Evolutionary conservation across 2,888 invertebrate genomes (phyloP), one percentile per base, ranked within the genome.

Genomic region (Dioctria linearis): DNA sequence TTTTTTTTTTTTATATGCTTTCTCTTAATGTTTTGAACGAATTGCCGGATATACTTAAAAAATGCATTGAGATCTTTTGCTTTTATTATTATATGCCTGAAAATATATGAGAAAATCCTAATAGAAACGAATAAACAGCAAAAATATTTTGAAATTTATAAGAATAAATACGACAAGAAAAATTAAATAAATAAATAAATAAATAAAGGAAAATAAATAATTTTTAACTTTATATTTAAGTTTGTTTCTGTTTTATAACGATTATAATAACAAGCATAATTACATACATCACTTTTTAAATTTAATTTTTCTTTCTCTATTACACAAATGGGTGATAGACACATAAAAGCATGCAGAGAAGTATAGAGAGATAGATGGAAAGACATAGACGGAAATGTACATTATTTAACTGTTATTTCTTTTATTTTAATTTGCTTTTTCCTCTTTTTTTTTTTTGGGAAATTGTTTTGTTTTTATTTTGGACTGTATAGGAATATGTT

Each of bases 321-420:
- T 59, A 73, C 73, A 73, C 42, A 57, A 57, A 57, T 73, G 73
- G 73, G n/a, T 57, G 73, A 73, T 73, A 73, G 73, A 73, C 73
- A 73, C 57, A 57, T 73, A 73, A 57, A 57, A 57, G 73, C 73
- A 73, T 73, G 73, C 73, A 73, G 73, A 57, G 73, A 59, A 73
- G 42, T 73, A 73, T 57, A 73, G 57, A 73, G 25, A 73, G 73
- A 73, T 59, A 59, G 73, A 73, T 73, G 57, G 73, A 73, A 57
- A 73, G 54, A 59, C 39, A 57, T 39, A 73, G 73, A 73, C 73
- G 57, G 73, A 57, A 73, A 73, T 73, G 59, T 73, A 69, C 69
- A 69, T 69, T 51, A 57, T 73, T 57, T 73, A n/a, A 42, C 69
- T 69, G 49, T 69, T 49, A 42, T 57, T 67, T 67, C 67, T 67